Base-by-base conservation (phyloP, 2,797 vertebrate genomes). In the Oreortyx pictus region DNA sequence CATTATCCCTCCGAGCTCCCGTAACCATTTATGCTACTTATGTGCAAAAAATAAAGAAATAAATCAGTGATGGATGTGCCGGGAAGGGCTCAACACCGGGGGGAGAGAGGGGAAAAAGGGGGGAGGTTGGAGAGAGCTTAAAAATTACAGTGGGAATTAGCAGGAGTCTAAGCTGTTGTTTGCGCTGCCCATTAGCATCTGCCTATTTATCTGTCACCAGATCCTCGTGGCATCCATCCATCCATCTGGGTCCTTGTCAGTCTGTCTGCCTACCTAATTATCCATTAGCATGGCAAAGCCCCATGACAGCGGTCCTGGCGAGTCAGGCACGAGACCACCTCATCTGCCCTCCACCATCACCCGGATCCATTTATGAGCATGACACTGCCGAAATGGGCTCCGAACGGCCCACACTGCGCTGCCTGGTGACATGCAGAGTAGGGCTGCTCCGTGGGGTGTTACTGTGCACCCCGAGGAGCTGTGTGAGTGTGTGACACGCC, bases 91-190 rank as follows among this genome's bases (percentile, higher is more conserved):
- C 39, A 5, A 41, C 15, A 17, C 1, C 67, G 60, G 23, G 31
- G 24, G 20, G 49, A 47, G 6, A 25, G 29, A 7, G 25, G n/a
- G 27, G 8, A 13, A 20, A 39, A 2, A 27, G 4, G 39, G 41
- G 23, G 39, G 44, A 60, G 81, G 65, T 33, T 5, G 68, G 64
- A 49, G 43, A 57, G 85, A 24, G 91, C 91, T 91, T 91, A 74
- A 84, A 93, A 95, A 95, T 87, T 52, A 84, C 82, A 75, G 86
- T 54, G 80, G 83, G 86, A 91, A 90, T 90, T 92, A 90, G 83
- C 83, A 37, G 87, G 91, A 90, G 82, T 4, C 87, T 64, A 31
- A 91, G 93, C 93, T 46, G 84, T 90, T 88, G 83, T 90, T 92
- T 88, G 87, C 60, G 16, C 83, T 88, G 89, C 86, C 89, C 86